Percentiles rank a stretch among this genome's conserved stretches.
phyloP scores from a whole-genome alignment of 1,140 invertebrate species.

The Heterodera schachtii region DNA sequence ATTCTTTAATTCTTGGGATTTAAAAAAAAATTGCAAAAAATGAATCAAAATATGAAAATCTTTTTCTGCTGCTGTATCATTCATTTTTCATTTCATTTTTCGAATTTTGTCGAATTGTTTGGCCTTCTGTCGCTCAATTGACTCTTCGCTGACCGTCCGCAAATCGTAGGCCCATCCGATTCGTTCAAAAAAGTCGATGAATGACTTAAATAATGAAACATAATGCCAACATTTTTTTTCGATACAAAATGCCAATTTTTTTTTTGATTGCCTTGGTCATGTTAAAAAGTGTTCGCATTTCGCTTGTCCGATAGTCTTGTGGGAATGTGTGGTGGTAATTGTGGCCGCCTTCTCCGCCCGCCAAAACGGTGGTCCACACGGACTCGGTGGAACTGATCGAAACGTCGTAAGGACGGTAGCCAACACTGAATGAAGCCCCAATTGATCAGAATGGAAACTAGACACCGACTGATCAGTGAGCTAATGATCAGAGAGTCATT shows the following conservation, averaged over 20 bases:
- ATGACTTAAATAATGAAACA: slow-evolving; percentile 63
- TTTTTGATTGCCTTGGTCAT: slow-evolving; percentile 71
- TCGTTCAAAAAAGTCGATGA: slow-evolving; percentile 79
- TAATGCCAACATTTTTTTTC: background rate
- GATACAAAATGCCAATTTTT: no score
- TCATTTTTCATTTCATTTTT: background rate
- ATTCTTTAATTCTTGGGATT: no score
- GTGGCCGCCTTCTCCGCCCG: slow-evolving; percentile 54
- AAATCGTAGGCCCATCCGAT: slow-evolving; percentile 85
- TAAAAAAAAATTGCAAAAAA: no score
- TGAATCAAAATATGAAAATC: no score
- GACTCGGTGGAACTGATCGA: slow-evolving; percentile 72
- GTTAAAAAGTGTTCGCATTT: slow-evolving; percentile 78
- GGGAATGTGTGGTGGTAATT: slow-evolving; percentile 91
- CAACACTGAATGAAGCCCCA: slow-evolving; percentile 72
- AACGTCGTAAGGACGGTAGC: slow-evolving; percentile 83
- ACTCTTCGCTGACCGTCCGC: slow-evolving; percentile 68
- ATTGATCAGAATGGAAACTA: no score
- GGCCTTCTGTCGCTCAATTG: slow-evolving; percentile 51
- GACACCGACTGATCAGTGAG: no score
- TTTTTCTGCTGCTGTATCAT: no score
- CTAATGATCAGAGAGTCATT: no score
- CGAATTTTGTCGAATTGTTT: slow-evolving; percentile 43
- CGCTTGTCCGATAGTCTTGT: slow-evolving; percentile 87
- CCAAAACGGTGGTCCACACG: slow-evolving; percentile 53